These are phyloP conservation scores for Pogonomyrmex barbatus DNA, from an alignment of 1,140 invertebrate species.

Conservation along the genomic window DNA sequence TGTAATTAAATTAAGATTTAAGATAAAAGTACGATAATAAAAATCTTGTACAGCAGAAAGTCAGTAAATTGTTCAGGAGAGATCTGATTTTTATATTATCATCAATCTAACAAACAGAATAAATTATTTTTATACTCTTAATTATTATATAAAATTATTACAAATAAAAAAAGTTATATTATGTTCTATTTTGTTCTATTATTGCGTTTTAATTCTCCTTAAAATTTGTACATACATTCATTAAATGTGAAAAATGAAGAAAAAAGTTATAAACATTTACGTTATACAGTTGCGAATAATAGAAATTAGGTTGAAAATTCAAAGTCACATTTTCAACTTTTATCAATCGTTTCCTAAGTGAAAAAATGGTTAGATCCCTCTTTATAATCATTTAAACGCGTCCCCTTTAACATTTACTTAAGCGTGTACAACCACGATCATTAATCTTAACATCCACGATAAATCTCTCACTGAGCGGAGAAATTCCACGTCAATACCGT, in stretches of 20 bases:
- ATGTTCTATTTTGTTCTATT: not conserved
- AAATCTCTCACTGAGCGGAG: slow-evolving; percentile 40
- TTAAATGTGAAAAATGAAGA: not conserved
- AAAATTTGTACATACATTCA: not conserved
- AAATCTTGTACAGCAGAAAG: not conserved
- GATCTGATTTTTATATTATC: not conserved
- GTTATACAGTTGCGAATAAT: not conserved
- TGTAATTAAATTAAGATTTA: not conserved
- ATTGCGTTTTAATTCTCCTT: not conserved
- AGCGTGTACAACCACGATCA: slow-evolving; percentile 20
- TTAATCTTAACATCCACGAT: slow-evolving; percentile 54
- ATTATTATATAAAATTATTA: not conserved
- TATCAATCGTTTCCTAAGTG: not conserved
- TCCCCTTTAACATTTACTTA: slow-evolving; percentile 47
- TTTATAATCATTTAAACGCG: slow-evolving; percentile 1
- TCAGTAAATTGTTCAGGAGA: not conserved
- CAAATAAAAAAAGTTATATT: not conserved
- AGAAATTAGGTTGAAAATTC: not conserved
- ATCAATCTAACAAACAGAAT: not conserved
- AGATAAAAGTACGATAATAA: not conserved
- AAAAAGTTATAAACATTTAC: not conserved
- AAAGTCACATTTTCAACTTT: not conserved
- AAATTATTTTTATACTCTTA: not conserved
- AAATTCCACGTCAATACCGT: slow-evolving; percentile 44
- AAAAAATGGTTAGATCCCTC: not conserved